Conservation (phyloP, 1,140 invertebrate species). For the Conus ventricosus region DNA sequence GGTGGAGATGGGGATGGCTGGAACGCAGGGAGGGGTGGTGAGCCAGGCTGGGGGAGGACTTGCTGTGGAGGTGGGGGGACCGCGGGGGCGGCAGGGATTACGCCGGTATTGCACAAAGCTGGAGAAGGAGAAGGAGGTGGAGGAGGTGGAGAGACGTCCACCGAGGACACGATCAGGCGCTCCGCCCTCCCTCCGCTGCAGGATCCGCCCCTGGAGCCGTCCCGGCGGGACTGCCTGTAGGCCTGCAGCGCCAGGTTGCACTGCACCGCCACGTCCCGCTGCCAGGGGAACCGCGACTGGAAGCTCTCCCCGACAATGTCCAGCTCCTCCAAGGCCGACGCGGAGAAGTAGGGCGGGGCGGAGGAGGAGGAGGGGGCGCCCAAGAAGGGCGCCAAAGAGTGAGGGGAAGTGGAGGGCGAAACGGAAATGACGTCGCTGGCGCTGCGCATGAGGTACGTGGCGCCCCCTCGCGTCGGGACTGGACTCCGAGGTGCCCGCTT, state of each 20-base stretch:
- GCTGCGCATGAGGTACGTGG: background rate
- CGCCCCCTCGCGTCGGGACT: background rate
- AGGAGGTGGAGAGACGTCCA: background rate
- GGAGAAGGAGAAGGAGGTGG: background rate
- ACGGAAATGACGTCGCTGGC: background rate
- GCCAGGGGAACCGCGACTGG: constrained; percentile 72
- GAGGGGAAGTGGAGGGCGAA: constrained; percentile 21
- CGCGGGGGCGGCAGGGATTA: too few relatives aligned
- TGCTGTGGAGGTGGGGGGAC: background rate
- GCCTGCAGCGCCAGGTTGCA: constrained; percentile 48
- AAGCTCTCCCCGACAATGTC: constrained; percentile 70
- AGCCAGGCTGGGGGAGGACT: background rate
- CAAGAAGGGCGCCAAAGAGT: background rate
- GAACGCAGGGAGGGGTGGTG: background rate
- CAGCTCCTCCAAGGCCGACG: constrained; percentile 46
- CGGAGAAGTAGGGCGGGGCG: background rate
- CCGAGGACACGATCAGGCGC: background rate
- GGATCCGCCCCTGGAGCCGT: background rate
- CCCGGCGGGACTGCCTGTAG: background rate
- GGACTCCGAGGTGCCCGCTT: background rate
- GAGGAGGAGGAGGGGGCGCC: background rate
- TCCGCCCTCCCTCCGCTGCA: background rate
- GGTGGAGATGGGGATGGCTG: background rate
- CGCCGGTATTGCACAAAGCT: background rate
- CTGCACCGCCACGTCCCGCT: constrained; percentile 73